Conservation (phyloP, 2,888 invertebrate species). For the Deilephila elpenor region DNA sequence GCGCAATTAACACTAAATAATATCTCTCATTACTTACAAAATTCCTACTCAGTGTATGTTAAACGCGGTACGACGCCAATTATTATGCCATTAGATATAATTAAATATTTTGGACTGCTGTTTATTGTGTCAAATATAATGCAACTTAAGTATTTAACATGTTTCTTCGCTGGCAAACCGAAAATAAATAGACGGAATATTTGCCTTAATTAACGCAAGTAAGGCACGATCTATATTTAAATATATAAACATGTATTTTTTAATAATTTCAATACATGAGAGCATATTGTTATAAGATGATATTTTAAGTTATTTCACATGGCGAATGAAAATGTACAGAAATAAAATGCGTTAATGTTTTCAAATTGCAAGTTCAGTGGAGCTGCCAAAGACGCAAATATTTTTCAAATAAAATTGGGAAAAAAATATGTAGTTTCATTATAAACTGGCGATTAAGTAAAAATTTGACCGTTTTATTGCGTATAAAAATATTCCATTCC, state of each 20-base stretch:
- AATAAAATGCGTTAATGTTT: slow-evolving; percentile 7
- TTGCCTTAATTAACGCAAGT: not conserved
- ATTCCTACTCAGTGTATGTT: not conserved
- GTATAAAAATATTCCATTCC: too few relatives aligned
- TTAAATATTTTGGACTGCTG: not conserved
- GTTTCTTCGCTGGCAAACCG: not conserved
- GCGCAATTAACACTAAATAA: not conserved
- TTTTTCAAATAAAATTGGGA: slow-evolving; percentile 45
- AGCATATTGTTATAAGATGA: slow-evolving; percentile 11
- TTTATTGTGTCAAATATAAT: not conserved
- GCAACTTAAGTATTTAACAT: not conserved
- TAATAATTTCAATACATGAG: not conserved
- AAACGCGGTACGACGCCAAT: not conserved
- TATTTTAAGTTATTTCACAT: slow-evolving; percentile 21
- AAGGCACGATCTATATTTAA: not conserved
- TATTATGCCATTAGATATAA: slow-evolving; percentile 26
- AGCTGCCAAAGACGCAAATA: slow-evolving; percentile 48
- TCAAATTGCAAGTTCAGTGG: slow-evolving; percentile 8
- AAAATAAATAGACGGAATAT: not conserved
- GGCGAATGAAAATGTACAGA: slow-evolving; percentile 11
- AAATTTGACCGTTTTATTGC: too few relatives aligned
- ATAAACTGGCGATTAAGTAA: not conserved
- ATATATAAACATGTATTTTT: not conserved
- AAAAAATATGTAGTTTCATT: slow-evolving; percentile 4
- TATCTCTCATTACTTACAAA: not conserved